Evolutionary conservation across 2,888 invertebrate genomes (phyloP), one percentile per base, ranked within the genome.

Genomic region (Yponomeuta sedellus): DNA sequence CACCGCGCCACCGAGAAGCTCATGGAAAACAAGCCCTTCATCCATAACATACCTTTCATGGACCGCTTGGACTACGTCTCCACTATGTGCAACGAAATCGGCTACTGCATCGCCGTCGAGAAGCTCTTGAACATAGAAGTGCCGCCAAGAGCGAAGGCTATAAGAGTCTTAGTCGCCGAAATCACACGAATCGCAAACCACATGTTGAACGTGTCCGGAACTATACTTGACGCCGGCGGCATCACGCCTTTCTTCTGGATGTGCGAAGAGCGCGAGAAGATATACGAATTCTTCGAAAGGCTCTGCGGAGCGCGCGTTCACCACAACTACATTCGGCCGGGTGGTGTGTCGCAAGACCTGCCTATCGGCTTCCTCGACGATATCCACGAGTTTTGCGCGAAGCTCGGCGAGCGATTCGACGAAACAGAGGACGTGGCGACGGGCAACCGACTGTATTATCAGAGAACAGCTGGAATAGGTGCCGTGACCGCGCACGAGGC

Each of bases 201-300:
- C 81, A 87, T 95, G 65, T 92, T 97, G 85, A 95, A 94, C 66
- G 82, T 96, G 61, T 93, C 94, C 0, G 93, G 95, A 0, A 94
- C 96, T 68, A 92, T 95, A 25, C 87, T 98, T 19, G 97, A 98
- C 77, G 93, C 96, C 25, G 97, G 97, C 25, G 97, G 95, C 5
- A 94, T 98, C 71, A 97, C 97, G 0, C 97, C 97, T 0, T 94
- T 97, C 76, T 97, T 98, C 83, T 98, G 97, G 97, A 91, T 97
- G 77, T 97, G 97, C 80, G 97, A 97, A 83, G 97, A 97, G 83
- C 92, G 97, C 64, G 97, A 97, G 84, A 97, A 97, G 85, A 83
- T 97, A 69, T 94, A 95, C 84, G 97, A 98, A 81, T 93, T 97
- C 71, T 96, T 94, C 76, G 97, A 98, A 80, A 91, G 97, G 69